Percentiles rank a stretch among this genome's conserved stretches.
phyloP scores from a whole-genome alignment of 2,797 vertebrate genomes.

The Sorex maritimensis region DNA sequence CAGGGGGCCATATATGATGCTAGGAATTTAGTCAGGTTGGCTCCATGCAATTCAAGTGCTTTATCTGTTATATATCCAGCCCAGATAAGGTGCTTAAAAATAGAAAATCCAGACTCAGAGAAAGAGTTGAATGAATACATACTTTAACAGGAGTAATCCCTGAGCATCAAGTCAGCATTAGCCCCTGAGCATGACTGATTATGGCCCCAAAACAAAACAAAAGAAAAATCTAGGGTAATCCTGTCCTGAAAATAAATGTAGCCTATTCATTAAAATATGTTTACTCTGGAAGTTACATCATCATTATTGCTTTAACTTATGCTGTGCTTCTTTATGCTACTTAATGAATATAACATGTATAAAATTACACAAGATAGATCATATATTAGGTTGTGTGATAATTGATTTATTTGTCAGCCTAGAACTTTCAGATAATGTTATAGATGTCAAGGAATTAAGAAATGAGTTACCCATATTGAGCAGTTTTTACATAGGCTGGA shows the following conservation, averaged over 20 bases:
- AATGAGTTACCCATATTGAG: constrained; percentile 43
- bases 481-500: not conserved
- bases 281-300: not conserved
- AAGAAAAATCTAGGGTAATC: not conserved
- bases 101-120: too few species aligned
- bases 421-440: constrained; percentile 21
- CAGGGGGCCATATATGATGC: too few species aligned
- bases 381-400: not conserved
- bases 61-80: too few species aligned
- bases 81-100: too few species aligned
- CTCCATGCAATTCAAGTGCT: too few species aligned
- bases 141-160: too few species aligned
- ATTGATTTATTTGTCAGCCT: constrained; percentile 17
- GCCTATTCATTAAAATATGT: not conserved
- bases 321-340: not conserved
- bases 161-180: too few species aligned
- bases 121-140: too few species aligned
- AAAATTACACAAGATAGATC: constrained; percentile 34
- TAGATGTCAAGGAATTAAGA: constrained; percentile 58
- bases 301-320: not conserved
- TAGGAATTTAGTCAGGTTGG: too few species aligned
- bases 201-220: too few species aligned
- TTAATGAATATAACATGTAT: not conserved
- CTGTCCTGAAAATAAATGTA: not conserved
- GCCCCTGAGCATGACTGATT: too few species aligned